Evolutionary conservation across 2,113 vertebrate species (phyloP).

Genomic region (Bucco capensis): DNA sequence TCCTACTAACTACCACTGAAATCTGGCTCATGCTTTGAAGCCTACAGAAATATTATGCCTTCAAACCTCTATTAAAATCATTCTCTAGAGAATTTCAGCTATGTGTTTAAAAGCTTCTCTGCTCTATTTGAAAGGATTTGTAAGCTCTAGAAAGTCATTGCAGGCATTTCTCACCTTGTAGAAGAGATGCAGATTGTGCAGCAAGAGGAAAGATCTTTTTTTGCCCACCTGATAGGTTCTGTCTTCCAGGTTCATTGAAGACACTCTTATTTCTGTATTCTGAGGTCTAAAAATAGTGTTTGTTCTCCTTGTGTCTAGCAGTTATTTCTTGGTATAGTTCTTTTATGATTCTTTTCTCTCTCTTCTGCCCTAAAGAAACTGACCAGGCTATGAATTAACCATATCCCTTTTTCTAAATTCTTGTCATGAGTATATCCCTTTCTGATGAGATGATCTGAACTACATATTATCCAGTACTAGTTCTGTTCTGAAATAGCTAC

Average conservation of each 20-base stretch:
- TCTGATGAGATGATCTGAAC: not conserved
- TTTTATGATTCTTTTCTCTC: not conserved
- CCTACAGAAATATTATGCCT: not conserved
- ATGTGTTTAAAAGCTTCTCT: not conserved
- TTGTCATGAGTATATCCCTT: not conserved
- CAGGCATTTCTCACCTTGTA: not conserved
- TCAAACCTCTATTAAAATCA: not conserved
- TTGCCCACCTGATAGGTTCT: not conserved
- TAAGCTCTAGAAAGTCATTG: not conserved
- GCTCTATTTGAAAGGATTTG: not conserved
- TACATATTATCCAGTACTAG: not conserved
- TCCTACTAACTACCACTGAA: not conserved
- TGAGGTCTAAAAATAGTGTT: not conserved
- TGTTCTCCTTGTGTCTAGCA: not conserved
- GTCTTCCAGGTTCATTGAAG: not conserved
- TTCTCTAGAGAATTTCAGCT: not conserved
- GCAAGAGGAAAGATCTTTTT: not conserved
- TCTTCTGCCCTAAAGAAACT: not conserved
- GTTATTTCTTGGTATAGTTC: not conserved
- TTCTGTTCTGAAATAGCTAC: not conserved
- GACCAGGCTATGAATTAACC: not conserved
- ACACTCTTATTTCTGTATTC: not conserved
- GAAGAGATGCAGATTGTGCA: not conserved
- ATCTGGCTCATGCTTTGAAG: not conserved
- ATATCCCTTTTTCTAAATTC: not conserved